These are phyloP conservation scores for Cataglyphis livida DNA, from an alignment of 2,888 invertebrate genomes.

Conservation along the genomic window DNA sequence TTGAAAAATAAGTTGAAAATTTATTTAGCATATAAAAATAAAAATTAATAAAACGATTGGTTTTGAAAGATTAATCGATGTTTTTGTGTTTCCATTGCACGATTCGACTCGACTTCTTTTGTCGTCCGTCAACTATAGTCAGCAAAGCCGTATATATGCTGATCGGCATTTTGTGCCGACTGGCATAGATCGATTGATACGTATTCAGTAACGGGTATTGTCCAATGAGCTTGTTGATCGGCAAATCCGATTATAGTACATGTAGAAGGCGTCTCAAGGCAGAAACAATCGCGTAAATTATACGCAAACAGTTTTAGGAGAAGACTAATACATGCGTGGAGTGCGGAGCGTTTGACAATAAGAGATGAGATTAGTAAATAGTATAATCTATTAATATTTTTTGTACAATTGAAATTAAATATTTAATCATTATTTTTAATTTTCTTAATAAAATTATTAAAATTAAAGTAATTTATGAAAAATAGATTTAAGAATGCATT, in stretches of 20 bases:
- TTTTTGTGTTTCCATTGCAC: not conserved
- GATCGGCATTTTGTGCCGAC: constrained; percentile 51
- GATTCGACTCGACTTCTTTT: constrained; percentile 38
- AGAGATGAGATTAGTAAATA: constrained; percentile 1
- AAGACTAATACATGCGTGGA: not conserved
- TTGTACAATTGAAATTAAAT: not conserved
- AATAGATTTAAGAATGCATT: not conserved
- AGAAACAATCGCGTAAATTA: constrained; percentile 10
- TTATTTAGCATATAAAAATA: not conserved
- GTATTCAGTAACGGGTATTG: constrained; percentile 40
- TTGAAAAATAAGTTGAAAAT: not conserved
- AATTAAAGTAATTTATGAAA: not conserved
- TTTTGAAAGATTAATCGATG: constrained; percentile 23
- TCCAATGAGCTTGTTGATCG: constrained; percentile 46
- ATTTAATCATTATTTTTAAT: not conserved
- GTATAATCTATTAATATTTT: not conserved
- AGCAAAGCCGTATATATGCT: constrained; percentile 34
- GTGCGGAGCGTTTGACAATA: not conserved
- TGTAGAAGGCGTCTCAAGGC: not conserved
- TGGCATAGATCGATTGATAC: constrained; percentile 54
- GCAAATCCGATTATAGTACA: constrained; percentile 28
- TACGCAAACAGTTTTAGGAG: not conserved
- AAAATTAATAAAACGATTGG: constrained; percentile 1
- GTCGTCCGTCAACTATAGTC: constrained; percentile 15
- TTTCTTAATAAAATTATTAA: not conserved